Evolutionary conservation across 2,888 invertebrate species (phyloP).

Genomic region (Tipula lateralis): DNA sequence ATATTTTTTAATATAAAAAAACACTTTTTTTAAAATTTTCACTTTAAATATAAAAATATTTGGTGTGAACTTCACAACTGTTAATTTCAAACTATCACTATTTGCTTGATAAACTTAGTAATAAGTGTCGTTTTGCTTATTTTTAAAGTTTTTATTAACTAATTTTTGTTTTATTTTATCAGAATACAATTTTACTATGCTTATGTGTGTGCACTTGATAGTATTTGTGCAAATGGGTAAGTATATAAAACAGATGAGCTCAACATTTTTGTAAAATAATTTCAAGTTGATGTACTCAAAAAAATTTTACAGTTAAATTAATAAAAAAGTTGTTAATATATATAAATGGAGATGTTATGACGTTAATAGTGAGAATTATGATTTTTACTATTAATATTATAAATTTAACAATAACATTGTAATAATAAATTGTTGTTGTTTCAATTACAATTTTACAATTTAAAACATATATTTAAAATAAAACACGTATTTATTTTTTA

Average conservation of each 20-base stretch:
- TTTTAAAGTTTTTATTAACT: background rate
- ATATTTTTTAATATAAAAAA: background rate
- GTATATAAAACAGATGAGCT: background rate
- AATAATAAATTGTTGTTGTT: too few relatives aligned
- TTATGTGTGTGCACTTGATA: background rate
- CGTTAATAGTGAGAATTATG: too few relatives aligned
- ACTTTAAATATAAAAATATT: background rate
- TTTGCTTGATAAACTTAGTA: background rate
- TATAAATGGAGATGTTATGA: too few relatives aligned
- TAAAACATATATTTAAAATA: too few relatives aligned
- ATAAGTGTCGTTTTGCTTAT: background rate
- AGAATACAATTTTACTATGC: background rate
- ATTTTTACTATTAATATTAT: too few relatives aligned
- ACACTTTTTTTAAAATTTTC: background rate
- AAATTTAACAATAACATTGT: too few relatives aligned
- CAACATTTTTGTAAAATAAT: background rate
- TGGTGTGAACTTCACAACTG: background rate
- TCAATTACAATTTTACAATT: too few relatives aligned
- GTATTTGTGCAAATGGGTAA: background rate
- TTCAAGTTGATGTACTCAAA: background rate
- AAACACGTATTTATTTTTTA: too few relatives aligned
- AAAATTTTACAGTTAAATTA: too few relatives aligned
- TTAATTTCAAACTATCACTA: background rate
- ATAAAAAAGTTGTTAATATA: too few relatives aligned
- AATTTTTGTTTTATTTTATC: background rate